Conservation (phyloP, 2,797 vertebrate species). For the Anniella stebbinsi region DNA sequence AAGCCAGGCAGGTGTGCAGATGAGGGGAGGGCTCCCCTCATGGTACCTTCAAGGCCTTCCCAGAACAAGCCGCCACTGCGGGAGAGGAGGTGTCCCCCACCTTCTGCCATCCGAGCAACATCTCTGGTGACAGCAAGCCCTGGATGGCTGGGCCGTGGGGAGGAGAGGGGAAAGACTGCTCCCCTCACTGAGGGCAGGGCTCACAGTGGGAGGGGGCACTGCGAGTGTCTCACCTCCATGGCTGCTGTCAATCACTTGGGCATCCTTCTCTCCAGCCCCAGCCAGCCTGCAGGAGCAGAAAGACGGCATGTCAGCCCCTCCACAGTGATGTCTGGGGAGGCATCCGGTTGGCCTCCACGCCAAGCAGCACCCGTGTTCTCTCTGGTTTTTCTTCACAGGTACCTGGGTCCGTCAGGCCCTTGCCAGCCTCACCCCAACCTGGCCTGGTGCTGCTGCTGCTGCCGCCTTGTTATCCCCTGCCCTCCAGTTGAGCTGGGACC, state of each 20-base stretch:
- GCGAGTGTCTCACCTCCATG: background rate
- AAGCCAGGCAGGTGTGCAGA: too few relatives aligned
- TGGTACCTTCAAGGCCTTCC: background rate
- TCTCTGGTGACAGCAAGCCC: background rate
- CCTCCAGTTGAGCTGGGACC: too few relatives aligned
- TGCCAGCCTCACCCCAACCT: too few relatives aligned
- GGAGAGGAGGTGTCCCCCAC: too few relatives aligned
- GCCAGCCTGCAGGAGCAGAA: background rate
- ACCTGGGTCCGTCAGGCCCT: background rate
- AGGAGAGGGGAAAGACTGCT: background rate
- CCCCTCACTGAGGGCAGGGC: background rate
- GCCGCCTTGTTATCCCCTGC: background rate
- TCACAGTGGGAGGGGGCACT: too few relatives aligned
- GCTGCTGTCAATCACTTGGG: background rate
- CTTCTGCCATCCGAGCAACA: too few relatives aligned
- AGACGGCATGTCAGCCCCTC: background rate
- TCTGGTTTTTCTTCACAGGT: background rate
- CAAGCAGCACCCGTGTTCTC: background rate
- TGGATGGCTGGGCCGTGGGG: background rate
- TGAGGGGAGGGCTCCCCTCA: background rate
- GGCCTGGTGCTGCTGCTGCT: background rate
- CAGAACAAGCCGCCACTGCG: background rate
- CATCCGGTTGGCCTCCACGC: background rate
- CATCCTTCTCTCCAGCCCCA: background rate
- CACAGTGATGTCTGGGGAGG: too few relatives aligned